A percentile compares a stretch with the other conserved stretches of the same genome.
Evolutionary conservation across 2,888 invertebrate genomes (phyloP).

Genomic region (Agrochola circellaris): DNA sequence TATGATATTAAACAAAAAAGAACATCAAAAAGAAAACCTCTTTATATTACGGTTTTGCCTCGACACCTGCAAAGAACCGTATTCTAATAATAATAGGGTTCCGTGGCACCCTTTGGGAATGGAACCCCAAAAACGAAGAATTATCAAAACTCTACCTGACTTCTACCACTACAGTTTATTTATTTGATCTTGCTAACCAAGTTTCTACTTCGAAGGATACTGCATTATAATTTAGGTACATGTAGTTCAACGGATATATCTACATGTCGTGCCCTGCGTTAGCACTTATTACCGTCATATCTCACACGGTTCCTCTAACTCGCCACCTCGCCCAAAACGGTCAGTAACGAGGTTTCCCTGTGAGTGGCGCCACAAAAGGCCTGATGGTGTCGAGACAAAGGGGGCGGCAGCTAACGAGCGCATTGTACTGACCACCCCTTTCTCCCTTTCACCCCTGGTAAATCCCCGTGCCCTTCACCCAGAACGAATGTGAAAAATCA

Average conservation of each 20-base stretch:
- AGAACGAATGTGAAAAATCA: conserved; percentile 58
- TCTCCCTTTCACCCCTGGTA: not conserved
- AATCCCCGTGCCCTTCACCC: conserved; percentile 23
- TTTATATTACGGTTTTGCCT: not conserved
- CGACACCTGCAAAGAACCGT: not conserved
- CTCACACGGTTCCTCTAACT: not conserved
- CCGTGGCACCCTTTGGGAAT: not conserved
- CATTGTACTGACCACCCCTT: conserved; percentile 58
- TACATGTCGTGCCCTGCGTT: no score
- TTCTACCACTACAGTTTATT: not conserved
- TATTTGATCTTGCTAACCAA: no score
- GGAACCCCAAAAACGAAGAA: not conserved
- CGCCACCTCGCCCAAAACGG: conserved; percentile 16
- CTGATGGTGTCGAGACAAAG: conserved; percentile 61
- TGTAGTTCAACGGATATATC: not conserved
- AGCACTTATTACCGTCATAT: not conserved
- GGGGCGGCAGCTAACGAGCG: conserved; percentile 67
- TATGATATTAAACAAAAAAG: not conserved
- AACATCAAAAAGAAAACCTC: not conserved
- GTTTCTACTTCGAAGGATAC: not conserved
- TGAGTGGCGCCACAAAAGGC: conserved; percentile 56
- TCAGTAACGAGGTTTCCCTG: conserved; percentile 46
- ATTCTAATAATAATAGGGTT: not conserved
- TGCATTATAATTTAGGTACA: not conserved
- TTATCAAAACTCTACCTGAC: not conserved